Conservation (phyloP, 2,797 vertebrate species). For the Pantherophis alleghaniensis region DNA sequence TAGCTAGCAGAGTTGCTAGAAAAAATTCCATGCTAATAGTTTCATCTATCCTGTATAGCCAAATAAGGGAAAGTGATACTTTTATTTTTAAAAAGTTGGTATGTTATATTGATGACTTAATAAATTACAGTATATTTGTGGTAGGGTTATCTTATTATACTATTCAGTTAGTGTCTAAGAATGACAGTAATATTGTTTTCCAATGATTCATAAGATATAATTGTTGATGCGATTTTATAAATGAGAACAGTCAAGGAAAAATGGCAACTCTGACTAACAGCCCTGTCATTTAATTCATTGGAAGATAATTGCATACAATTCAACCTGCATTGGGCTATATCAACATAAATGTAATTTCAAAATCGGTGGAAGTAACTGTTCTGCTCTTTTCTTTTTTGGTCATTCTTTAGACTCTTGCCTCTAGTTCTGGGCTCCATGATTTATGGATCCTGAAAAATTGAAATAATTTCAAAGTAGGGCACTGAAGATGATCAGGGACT, state of each 20-base stretch:
- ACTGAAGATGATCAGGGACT: background rate
- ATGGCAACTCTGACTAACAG: background rate
- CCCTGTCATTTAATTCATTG: background rate
- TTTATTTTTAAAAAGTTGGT: background rate
- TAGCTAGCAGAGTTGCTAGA: background rate
- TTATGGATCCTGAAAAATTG: background rate
- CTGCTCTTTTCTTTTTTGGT: background rate
- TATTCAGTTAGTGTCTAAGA: background rate
- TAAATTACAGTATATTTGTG: background rate
- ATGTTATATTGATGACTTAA: background rate
- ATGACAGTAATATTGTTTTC: background rate
- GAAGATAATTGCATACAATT: background rate
- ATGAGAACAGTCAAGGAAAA: background rate
- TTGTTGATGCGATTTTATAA: background rate
- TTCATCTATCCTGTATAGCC: background rate
- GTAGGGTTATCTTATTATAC: background rate
- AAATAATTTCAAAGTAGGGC: background rate
- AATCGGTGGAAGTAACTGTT: background rate
- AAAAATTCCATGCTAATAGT: background rate
- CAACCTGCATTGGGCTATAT: background rate
- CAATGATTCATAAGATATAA: background rate
- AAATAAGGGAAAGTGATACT: background rate
- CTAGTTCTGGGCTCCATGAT: background rate
- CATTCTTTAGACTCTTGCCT: background rate
- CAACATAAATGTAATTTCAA: background rate